These are phyloP conservation scores for Dasyurus viverrinus DNA, from an alignment of 2,113 vertebrate genomes.

Conservation along the genomic window DNA sequence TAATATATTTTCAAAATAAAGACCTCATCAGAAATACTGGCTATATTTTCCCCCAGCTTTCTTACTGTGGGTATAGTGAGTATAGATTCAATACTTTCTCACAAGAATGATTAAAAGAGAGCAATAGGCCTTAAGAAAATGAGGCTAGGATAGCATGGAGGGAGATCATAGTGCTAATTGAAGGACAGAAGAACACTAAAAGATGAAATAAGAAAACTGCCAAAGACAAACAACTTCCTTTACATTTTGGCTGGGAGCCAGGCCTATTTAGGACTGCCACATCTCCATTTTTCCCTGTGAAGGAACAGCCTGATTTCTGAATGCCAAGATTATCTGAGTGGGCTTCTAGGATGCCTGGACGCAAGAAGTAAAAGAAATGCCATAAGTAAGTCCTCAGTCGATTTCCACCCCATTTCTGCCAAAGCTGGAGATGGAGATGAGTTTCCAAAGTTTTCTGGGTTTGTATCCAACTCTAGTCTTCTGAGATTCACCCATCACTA, in stretches of 20 bases:
- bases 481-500: conserved; percentile 69
- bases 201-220: conserved; percentile 41
- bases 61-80: not conserved
- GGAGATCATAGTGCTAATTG: not conserved
- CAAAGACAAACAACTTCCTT: conserved; percentile 52
- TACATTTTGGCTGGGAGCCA: conserved; percentile 64
- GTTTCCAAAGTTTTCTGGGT: conserved; percentile 68
- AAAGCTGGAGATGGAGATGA: conserved; percentile 39
- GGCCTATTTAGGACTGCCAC: conserved; percentile 48
- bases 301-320: conserved; percentile 34
- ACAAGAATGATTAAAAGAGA: not conserved
- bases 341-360: conserved; percentile 60
- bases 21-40: no score
- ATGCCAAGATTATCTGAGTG: conserved; percentile 51
- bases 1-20: no score
- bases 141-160: not conserved
- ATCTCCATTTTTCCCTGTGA: not conserved
- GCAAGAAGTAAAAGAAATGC: conserved; percentile 64
- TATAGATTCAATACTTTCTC: not conserved
- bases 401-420: conserved; percentile 50
- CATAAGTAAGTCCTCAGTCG: conserved; percentile 54
- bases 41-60: no score
- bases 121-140: not conserved
- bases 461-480: conserved; percentile 63
- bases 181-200: not conserved